phyloP scores from a whole-genome alignment of 2,888 invertebrate species.

The Caenorhabditis auriculariae region DNA sequence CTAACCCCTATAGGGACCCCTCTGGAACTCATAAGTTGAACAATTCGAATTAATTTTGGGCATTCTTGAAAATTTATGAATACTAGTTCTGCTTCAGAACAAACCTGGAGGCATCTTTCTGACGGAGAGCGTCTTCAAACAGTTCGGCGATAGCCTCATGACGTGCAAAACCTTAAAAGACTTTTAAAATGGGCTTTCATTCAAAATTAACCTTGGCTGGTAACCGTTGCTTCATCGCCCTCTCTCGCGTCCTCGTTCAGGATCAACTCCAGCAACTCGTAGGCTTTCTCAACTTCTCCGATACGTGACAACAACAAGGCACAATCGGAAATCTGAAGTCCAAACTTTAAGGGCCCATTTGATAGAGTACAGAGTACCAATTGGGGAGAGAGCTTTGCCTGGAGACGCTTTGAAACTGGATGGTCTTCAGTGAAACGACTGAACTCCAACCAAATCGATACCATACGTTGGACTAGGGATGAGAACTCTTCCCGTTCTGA shows the following conservation, averaged over 20 bases:
- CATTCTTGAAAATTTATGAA: too few relatives aligned
- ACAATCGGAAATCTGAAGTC: conserved; percentile 35
- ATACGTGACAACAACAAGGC: conserved; percentile 37
- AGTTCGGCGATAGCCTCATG: conserved; percentile 28
- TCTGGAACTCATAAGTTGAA: neutral
- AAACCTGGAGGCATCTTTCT: conserved; percentile 18
- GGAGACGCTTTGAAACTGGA: conserved; percentile 16
- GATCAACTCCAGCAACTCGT: conserved; percentile 35
- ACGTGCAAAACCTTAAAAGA: conserved; percentile 10
- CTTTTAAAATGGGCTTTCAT: neutral
- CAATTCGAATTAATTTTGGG: too few relatives aligned
- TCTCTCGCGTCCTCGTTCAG: conserved; percentile 21
- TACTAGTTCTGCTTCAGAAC: too few relatives aligned
- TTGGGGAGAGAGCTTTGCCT: conserved; percentile 35
- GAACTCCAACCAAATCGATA: conserved; percentile 47
- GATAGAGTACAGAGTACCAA: too few relatives aligned
- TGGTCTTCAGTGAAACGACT: conserved; percentile 39
- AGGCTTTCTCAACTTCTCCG: conserved; percentile 37
- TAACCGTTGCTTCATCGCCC: conserved; percentile 39
- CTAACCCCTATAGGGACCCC: too few relatives aligned
- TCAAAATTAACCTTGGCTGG: conserved; percentile 7
- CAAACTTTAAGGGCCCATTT: neutral
- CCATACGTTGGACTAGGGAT: conserved; percentile 30
- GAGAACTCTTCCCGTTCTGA: conserved; percentile 37
- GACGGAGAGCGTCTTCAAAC: conserved; percentile 35